These are phyloP conservation scores for Halisarca cf. caerulea DNA, from an alignment of 37 sponge, comb jelly and placozoan genomes.

Conservation along the genomic window DNA sequence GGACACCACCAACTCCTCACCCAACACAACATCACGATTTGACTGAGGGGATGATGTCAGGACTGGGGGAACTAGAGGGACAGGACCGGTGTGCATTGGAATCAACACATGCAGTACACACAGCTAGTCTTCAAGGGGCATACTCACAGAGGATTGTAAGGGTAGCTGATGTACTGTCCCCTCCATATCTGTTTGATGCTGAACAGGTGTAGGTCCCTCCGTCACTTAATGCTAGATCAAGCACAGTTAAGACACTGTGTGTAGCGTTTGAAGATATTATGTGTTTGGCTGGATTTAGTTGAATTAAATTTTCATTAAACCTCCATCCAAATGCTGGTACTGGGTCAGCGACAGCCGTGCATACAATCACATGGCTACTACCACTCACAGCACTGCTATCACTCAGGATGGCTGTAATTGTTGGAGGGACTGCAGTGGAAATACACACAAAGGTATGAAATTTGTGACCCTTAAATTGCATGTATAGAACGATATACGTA, in stretches of 20 bases:
- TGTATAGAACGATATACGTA: background rate
- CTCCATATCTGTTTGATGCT: conserved; percentile 8
- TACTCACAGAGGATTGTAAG: conserved; percentile 4
- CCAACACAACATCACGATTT: background rate
- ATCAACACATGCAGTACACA: background rate
- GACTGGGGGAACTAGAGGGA: background rate
- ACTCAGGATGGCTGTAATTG: background rate
- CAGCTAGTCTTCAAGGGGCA: too few species aligned
- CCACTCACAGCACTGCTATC: background rate
- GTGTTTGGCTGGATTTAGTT: background rate
- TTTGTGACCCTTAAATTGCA: background rate
- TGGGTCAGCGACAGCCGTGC: background rate
- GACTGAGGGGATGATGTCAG: background rate
- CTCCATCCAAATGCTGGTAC: background rate
- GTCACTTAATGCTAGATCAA: background rate
- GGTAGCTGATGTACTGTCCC: background rate
- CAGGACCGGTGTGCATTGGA: background rate
- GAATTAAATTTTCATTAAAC: background rate
- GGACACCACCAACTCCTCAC: background rate
- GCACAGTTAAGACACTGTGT: background rate
- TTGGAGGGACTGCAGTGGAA: conserved; percentile 3
- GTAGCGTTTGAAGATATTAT: background rate
- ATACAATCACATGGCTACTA: background rate
- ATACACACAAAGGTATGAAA: background rate
- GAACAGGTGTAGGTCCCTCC: conserved; percentile 1